These are phyloP conservation scores for Stegophylla sp. DNA, from an alignment of 2,888 invertebrate genomes.

Conservation along the genomic window DNA sequence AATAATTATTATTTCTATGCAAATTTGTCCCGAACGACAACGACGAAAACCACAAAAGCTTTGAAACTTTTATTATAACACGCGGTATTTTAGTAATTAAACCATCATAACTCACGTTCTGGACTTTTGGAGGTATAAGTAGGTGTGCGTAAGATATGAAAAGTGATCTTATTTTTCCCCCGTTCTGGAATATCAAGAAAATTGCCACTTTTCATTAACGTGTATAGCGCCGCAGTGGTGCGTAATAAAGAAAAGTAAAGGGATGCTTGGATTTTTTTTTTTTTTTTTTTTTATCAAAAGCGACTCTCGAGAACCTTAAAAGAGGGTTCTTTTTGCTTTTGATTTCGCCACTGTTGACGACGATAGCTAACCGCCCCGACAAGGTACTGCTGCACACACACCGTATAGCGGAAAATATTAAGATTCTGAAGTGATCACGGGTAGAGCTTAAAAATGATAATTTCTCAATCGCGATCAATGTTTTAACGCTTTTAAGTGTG, in stretches of 20 bases:
- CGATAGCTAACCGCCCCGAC: too few species aligned
- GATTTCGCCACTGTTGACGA: not conserved
- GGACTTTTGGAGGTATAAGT: not conserved
- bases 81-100: slow-evolving; percentile 39
- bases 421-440: too few species aligned
- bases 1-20: not conserved
- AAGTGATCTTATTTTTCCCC: not conserved
- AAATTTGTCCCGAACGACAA: not conserved
- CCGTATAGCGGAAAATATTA: too few species aligned
- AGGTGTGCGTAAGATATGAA: not conserved
- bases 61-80: slow-evolving; percentile 15
- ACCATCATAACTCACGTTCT: slow-evolving; percentile 29
- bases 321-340: not conserved
- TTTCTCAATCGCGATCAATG: too few species aligned
- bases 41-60: not conserved
- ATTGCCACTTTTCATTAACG: slow-evolving; percentile 11
- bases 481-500: too few species aligned
- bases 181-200: not conserved
- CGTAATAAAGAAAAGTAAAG: not conserved
- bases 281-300: too few species aligned
- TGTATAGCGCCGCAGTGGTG: not conserved
- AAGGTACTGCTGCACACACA: too few species aligned
- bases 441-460: too few species aligned
- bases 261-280: not conserved
- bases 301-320: not conserved